These are phyloP conservation scores for Parnassius orleans DNA, from an alignment of 2,888 invertebrate species.

Conservation along the genomic window DNA sequence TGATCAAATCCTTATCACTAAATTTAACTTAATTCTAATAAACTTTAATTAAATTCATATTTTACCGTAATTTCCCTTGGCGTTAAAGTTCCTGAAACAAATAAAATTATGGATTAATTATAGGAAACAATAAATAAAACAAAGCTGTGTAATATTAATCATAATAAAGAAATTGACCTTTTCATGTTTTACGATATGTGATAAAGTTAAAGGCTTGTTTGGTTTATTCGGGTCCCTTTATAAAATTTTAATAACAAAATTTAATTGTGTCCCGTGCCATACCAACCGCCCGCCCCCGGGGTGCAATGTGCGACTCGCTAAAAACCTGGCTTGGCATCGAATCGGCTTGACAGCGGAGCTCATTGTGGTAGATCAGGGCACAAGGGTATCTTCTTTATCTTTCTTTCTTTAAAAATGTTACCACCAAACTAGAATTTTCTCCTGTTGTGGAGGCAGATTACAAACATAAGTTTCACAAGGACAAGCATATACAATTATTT, in stretches of 20 bases:
- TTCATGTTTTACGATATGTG: background rate
- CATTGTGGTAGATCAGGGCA: too few species aligned
- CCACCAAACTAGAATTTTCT: too few species aligned
- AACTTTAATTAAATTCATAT: background rate
- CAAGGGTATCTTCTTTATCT: too few species aligned
- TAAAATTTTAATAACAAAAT: constrained; percentile 3
- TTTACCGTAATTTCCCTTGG: background rate
- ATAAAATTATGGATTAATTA: background rate
- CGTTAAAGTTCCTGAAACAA: background rate
- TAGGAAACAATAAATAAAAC: background rate
- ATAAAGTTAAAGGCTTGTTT: background rate
- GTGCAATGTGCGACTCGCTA: background rate
- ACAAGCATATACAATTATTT: too few species aligned
- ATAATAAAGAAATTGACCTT: background rate
- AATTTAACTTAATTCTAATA: too few species aligned
- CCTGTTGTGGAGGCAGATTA: too few species aligned
- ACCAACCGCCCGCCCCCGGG: background rate
- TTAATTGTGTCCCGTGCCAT: background rate
- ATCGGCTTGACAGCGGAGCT: background rate
- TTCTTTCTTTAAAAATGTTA: too few species aligned
- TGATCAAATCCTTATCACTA: too few species aligned
- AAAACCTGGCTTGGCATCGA: background rate
- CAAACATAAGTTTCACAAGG: too few species aligned
- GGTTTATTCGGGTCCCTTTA: background rate
- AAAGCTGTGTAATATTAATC: too few species aligned